A percentile compares a stretch with the other conserved stretches of the same genome.
Evolutionary conservation across 2,113 vertebrate genomes (phyloP).

Genomic region (Oxyruncus cristatus): DNA sequence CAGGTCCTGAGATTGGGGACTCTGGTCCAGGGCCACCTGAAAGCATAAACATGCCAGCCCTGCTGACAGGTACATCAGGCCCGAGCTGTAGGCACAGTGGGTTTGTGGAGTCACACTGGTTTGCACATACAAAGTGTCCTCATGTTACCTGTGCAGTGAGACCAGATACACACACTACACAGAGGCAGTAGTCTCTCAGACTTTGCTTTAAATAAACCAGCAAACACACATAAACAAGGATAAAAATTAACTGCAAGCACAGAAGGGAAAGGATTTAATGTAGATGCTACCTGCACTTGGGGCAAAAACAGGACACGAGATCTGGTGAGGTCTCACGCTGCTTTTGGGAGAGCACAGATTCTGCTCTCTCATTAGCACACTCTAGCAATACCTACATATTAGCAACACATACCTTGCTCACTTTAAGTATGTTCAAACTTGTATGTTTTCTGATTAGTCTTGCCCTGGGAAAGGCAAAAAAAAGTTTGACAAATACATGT

Average conservation of each 20-base stretch:
- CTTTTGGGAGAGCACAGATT: not conserved
- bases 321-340: not conserved
- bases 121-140: not conserved
- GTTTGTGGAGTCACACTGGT: not conserved
- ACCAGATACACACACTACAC: not conserved
- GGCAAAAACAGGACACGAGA: not conserved
- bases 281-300: not conserved
- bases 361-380: not conserved
- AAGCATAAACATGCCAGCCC: not conserved
- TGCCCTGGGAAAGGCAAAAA: not conserved
- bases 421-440: not conserved
- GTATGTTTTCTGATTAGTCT: not conserved
- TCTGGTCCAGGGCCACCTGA: not conserved
- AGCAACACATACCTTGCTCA: too few species aligned
- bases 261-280: not conserved
- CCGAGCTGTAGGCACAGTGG: fast-evolving
- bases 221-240: not conserved
- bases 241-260: not conserved
- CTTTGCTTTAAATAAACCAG: not conserved
- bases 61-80: not conserved
- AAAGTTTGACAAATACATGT: fast-evolving
- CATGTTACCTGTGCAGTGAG: not conserved
- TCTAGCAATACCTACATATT: not conserved
- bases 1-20: not conserved
- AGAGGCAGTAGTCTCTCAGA: not conserved